Evolutionary conservation across 2,797 vertebrate species (phyloP).

Genomic region (Anguilla anguilla): DNA sequence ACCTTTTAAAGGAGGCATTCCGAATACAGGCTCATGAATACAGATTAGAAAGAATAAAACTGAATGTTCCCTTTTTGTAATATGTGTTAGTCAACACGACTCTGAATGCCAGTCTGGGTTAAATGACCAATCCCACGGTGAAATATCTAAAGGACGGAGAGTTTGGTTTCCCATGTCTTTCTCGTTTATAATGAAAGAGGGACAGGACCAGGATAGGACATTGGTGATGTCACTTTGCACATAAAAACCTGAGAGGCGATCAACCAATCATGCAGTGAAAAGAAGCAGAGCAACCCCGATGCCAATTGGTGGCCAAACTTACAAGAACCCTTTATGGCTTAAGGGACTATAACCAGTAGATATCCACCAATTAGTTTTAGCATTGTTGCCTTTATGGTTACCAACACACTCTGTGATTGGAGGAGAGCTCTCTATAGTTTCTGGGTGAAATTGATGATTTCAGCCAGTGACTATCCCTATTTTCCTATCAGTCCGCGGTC

Average conservation of each 20-base stretch:
- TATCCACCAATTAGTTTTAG: background rate
- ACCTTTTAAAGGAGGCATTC: background rate
- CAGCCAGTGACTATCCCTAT: background rate
- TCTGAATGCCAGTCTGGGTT: background rate
- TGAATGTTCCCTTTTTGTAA: background rate
- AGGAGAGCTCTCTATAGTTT: conserved; percentile 1
- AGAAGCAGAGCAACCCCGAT: background rate
- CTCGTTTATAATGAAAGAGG: no score
- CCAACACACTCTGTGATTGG: background rate
- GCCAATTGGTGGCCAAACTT: background rate
- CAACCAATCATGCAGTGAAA: background rate
- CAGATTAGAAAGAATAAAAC: background rate
- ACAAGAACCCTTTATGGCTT: background rate
- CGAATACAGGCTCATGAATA: background rate
- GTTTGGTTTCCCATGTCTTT: background rate
- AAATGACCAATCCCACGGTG: background rate
- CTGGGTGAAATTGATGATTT: background rate
- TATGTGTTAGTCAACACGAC: background rate
- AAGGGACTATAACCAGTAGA: background rate
- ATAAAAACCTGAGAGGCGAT: background rate
- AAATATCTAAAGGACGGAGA: background rate
- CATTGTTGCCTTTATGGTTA: background rate
- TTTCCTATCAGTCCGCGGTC: background rate
- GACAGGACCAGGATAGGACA: no score
- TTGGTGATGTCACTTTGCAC: no score